Percentiles rank a stretch among this genome's conserved stretches.
phyloP scores from a whole-genome alignment of 2,113 vertebrate genomes.

The Dipodomys spectabilis region DNA sequence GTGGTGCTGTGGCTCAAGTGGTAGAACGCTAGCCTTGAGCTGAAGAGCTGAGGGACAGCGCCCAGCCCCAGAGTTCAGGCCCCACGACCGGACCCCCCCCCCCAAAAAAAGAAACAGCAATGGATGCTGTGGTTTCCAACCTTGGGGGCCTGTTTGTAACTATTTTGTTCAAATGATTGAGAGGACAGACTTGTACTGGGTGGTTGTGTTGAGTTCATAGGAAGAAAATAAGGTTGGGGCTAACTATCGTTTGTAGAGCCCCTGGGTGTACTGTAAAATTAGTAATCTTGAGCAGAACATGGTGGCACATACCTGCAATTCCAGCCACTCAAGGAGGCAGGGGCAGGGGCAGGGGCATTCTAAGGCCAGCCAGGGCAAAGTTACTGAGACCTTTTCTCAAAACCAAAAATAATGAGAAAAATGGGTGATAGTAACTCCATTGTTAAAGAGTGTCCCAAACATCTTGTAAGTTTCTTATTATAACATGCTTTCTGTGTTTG shows the following conservation, averaged over 20 bases:
- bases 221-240: conserved; percentile 40
- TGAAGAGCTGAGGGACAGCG: too few relatives aligned
- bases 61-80: too few relatives aligned
- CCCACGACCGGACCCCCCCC: too few relatives aligned
- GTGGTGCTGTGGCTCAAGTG: too few relatives aligned
- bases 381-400: too few relatives aligned
- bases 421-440: too few relatives aligned
- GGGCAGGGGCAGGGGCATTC: too few relatives aligned
- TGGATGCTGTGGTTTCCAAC: conserved; percentile 20
- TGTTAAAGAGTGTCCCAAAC: not conserved
- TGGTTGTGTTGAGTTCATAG: not conserved
- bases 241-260: conserved; percentile 5
- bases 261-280: conserved; percentile 40
- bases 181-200: not conserved
- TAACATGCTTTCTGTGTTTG: not conserved
- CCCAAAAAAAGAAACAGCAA: conserved; percentile 56
- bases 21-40: too few relatives aligned
- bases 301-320: too few relatives aligned
- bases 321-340: too few relatives aligned
- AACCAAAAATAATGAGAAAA: too few relatives aligned
- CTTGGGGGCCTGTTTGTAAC: conserved; percentile 14
- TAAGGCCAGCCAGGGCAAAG: too few relatives aligned
- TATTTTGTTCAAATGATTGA: conserved; percentile 23
- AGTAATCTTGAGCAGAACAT: conserved; percentile 1
- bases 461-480: not conserved